Conservation (phyloP, 1,140 invertebrate genomes). For the Drosophila chauvacae region DNA sequence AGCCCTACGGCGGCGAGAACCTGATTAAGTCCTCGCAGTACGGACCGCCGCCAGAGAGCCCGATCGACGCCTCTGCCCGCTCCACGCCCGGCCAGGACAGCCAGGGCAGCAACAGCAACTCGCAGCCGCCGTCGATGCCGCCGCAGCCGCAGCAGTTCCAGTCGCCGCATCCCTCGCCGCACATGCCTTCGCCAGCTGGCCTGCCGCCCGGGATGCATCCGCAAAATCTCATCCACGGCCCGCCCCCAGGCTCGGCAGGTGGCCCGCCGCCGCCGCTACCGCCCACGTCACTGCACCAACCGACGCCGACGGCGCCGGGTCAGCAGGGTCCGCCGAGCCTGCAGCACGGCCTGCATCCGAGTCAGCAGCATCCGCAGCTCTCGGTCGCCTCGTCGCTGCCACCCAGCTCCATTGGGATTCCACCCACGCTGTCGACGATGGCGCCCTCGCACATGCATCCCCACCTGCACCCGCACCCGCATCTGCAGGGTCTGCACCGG, state of each 20-base stretch:
- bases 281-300: conserved; percentile 66
- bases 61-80: conserved; percentile 78
- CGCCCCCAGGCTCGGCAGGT: conserved; percentile 32
- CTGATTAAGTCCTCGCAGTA: conserved; percentile 82
- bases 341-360: conserved; percentile 68
- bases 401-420: conserved; percentile 54
- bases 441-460: conserved; percentile 74
- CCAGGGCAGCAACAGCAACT: conserved; percentile 83
- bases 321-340: conserved; percentile 54
- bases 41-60: conserved; percentile 75
- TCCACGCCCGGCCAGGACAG: conserved; percentile 84
- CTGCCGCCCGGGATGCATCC: conserved; percentile 85
- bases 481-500: conserved; percentile 70
- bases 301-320: conserved; percentile 31
- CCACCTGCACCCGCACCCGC: conserved; percentile 72
- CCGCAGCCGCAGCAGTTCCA: conserved; percentile 78
- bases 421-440: conserved; percentile 74
- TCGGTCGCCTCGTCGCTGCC: conserved; percentile 67
- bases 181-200: conserved; percentile 77
- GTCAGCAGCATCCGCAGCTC: conserved; percentile 62
- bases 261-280: conserved; percentile 35
- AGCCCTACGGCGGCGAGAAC: conserved; percentile 77
- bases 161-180: conserved; percentile 81
- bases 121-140: conserved; percentile 80
- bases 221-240: conserved; percentile 86